Evolutionary conservation across 1,140 invertebrate genomes (phyloP).

Genomic region (Zaprionus inermis): DNA sequence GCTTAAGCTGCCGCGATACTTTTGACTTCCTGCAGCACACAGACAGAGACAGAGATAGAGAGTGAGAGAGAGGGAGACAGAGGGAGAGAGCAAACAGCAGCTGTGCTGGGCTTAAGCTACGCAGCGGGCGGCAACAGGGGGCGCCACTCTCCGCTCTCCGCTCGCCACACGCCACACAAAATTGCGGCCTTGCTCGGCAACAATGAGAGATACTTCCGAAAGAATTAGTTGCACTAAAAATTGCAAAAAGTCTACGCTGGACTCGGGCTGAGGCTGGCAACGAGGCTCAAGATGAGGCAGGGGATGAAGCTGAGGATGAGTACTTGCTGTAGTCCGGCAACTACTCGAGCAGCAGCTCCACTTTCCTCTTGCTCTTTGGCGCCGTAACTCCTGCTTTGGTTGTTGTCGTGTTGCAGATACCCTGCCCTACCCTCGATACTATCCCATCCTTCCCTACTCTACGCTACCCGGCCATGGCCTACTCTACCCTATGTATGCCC

Average conservation of each 20-base stretch:
- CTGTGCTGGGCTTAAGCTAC: slow-evolving; percentile 61
- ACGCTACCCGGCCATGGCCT: too few relatives aligned
- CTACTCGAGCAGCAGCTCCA: not conserved
- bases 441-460: too few relatives aligned
- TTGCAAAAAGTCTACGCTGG: slow-evolving; percentile 71
- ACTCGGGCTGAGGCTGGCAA: slow-evolving; percentile 1
- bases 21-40: slow-evolving; percentile 75
- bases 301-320: not conserved
- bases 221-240: slow-evolving; percentile 83
- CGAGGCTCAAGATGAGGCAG: not conserved
- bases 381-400: not conserved
- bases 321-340: not conserved
- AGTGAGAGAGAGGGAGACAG: slow-evolving; percentile 16
- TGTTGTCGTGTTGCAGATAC: not conserved
- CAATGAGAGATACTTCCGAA: slow-evolving; percentile 83
- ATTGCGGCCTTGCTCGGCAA: slow-evolving; percentile 79
- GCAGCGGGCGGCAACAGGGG: slow-evolving; percentile 27
- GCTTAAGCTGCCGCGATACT: slow-evolving; percentile 79
- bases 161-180: slow-evolving; percentile 65
- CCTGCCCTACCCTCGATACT: not conserved
- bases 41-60: slow-evolving; percentile 26
- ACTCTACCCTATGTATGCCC: too few relatives aligned
- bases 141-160: slow-evolving; percentile 2
- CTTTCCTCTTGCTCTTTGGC: not conserved
- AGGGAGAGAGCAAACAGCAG: not conserved